Percentiles rank a stretch among this genome's conserved stretches.
phyloP scores from a whole-genome alignment of 2,888 invertebrate genomes.

The Poecilus cupreus region DNA sequence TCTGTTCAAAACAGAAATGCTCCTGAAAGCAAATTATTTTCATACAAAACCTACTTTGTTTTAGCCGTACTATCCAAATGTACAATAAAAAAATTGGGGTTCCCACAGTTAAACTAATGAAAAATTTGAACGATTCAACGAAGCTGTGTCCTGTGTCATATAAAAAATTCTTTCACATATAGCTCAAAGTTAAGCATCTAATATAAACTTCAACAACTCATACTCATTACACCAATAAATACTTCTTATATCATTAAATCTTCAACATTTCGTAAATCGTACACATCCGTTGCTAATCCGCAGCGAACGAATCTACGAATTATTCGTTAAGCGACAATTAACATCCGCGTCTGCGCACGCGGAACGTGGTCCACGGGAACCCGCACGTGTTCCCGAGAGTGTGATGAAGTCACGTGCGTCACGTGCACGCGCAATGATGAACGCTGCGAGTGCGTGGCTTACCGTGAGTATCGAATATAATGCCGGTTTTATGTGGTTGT shows the following conservation, averaged over 20 bases:
- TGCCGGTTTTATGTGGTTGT: background rate
- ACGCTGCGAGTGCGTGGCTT: background rate
- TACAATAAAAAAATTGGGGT: no score
- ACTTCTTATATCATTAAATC: background rate
- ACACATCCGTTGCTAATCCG: background rate
- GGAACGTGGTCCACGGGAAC: background rate
- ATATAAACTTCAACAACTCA: background rate
- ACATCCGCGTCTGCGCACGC: background rate
- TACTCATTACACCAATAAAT: background rate
- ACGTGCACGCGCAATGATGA: background rate
- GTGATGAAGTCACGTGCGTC: conserved; percentile 18
- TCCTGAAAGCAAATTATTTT: no score
- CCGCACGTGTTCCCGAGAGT: no score
- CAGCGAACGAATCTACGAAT: background rate
- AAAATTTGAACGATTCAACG: no score
- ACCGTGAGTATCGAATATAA: background rate
- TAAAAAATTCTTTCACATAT: no score
- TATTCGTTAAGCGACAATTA: no score
- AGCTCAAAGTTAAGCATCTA: background rate
- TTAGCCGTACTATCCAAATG: no score
- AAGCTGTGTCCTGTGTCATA: no score
- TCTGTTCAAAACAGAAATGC: no score
- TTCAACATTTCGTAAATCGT: background rate
- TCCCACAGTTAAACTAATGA: no score
- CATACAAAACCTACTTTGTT: no score